Conservation (phyloP, 2,113 vertebrate species). For the Gasterosteus nipponicus region DNA sequence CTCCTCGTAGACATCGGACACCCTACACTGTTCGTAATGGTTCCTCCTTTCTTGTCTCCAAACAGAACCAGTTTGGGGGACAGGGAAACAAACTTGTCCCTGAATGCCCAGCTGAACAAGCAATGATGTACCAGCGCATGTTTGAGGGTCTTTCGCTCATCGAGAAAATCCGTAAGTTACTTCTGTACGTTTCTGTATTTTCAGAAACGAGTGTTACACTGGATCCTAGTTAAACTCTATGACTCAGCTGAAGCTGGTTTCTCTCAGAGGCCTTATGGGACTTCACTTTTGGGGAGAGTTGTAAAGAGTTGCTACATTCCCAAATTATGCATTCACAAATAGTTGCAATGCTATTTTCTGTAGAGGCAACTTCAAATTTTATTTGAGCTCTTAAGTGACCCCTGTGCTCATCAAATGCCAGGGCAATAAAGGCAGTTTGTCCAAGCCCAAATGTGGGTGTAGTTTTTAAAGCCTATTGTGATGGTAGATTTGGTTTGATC, state of each 20-base stretch:
- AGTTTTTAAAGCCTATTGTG: neutral
- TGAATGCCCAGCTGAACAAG: conserved; percentile 58
- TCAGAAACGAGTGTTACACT: neutral
- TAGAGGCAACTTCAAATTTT: neutral
- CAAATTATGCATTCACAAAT: neutral
- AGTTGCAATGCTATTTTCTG: neutral
- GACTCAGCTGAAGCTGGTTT: neutral
- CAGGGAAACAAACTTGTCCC: conserved; percentile 78
- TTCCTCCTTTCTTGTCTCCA: conserved; percentile 26
- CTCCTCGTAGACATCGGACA: conserved; percentile 8
- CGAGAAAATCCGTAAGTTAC: conserved; percentile 59
- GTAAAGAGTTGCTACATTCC: neutral
- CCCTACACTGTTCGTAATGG: conserved; percentile 11
- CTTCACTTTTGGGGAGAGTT: too few relatives aligned
- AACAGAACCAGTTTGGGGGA: conserved; percentile 73
- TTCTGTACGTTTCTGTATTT: neutral
- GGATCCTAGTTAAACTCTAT: neutral
- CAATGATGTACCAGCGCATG: conserved; percentile 76
- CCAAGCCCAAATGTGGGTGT: neutral
- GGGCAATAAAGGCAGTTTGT: conserved; percentile 1
- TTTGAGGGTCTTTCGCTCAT: conserved; percentile 69
- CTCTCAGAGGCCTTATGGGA: conserved; percentile 2
- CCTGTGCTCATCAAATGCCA: neutral
- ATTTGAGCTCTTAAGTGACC: neutral
- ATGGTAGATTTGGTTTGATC: neutral